Conservation (phyloP, 2,797 vertebrate genomes). For the Myotis findleyi region DNA sequence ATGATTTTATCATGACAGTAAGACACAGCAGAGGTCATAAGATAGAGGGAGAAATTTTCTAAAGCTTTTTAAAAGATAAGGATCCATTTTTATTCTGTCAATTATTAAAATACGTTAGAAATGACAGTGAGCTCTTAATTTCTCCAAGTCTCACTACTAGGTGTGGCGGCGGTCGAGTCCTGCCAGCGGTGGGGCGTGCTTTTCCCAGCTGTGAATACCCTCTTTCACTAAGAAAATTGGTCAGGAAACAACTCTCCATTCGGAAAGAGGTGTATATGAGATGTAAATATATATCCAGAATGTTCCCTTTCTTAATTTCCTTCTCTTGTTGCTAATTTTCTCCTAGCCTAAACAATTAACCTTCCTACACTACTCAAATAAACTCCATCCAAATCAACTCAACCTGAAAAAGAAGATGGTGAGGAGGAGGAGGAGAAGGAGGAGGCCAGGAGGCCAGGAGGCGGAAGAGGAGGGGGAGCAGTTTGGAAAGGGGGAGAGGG, state of each 20-base stretch:
- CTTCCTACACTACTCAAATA: conserved; percentile 28
- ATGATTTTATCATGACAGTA: background rate
- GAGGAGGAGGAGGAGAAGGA: background rate
- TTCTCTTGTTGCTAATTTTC: conserved; percentile 55
- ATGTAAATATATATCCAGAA: conserved; percentile 53
- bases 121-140: conserved; percentile 53
- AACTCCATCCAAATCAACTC: conserved; percentile 29
- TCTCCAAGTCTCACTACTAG: background rate
- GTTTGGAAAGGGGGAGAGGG: background rate
- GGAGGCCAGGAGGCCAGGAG: background rate
- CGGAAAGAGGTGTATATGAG: conserved; percentile 25
- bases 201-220: conserved; percentile 60
- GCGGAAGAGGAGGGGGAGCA: background rate
- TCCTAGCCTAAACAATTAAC: conserved; percentile 57
- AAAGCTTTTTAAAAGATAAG: conserved; percentile 20
- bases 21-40: conserved; percentile 12
- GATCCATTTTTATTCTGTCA: conserved; percentile 13
- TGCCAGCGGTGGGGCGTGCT: background rate
- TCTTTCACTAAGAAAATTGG: conserved; percentile 74
- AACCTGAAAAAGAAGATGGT: background rate
- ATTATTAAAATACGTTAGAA: conserved; percentile 50
- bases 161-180: background rate
- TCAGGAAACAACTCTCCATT: conserved; percentile 69
- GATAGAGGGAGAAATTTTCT: background rate
- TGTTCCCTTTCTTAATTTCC: conserved; percentile 73